phyloP scores from a whole-genome alignment of 2,797 vertebrate genomes.

The Lepilemur ruficaudatus region DNA sequence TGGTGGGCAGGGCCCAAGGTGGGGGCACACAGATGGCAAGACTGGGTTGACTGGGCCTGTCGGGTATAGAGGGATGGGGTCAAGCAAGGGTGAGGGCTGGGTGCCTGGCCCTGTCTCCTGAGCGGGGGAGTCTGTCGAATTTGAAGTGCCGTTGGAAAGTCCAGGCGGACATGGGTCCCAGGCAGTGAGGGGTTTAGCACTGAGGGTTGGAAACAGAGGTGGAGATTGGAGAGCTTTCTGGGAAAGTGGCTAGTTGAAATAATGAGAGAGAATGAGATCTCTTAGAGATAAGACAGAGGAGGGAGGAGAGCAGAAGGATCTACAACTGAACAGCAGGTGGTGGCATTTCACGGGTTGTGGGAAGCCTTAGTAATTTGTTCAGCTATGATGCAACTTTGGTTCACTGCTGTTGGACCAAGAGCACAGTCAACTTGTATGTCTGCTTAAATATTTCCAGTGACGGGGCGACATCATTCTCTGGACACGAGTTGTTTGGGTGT shows the following conservation, averaged over 20 bases:
- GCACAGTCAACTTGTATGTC: neutral
- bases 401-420: neutral
- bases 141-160: neutral
- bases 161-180: neutral
- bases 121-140: neutral
- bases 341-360: neutral
- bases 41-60: neutral
- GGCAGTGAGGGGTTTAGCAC: neutral
- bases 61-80: neutral
- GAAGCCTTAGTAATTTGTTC: neutral
- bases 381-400: neutral
- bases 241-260: neutral
- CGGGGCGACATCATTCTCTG: neutral
- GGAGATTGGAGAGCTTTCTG: neutral
- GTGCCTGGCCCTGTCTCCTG: neutral
- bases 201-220: neutral
- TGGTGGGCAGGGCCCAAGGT: neutral
- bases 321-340: neutral
- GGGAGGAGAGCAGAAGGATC: neutral
- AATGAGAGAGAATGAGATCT: neutral
- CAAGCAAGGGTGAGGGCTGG: neutral
- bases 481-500: neutral
- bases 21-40: neutral
- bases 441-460: neutral
- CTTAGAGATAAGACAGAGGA: neutral